Evolutionary conservation across 2,888 invertebrate genomes (phyloP), one percentile per base, ranked within the genome.

Genomic region (Diadegma fenestrale): DNA sequence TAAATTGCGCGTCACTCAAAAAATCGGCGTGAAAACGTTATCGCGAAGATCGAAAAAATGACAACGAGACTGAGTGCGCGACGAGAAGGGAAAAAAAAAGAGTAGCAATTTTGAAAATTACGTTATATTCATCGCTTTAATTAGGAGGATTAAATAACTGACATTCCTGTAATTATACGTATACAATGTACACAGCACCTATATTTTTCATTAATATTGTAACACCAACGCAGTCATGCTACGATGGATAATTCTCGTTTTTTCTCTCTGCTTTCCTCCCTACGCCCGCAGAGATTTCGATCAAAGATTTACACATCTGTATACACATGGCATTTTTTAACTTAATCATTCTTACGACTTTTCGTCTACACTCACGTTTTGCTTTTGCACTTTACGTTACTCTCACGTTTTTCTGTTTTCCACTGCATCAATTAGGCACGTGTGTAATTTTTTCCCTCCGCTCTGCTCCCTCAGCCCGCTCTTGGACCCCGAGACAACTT

Each of bases 181-280:
- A 33, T n/a, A n/a, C n/a, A n/a, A n/a, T n/a, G 41, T 26, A n/a
- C 41, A 43, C 54, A 37, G 37, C 54, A 41, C 68, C 22, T 61
- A 48, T 30, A 78, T 33, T 71, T 58, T 68, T 51, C 41, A 33
- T 64, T n/a, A 17, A 68, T 72, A 80, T 72, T 54, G 64, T 43
- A 54, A 37, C 81, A 73, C 63, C 51, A 78, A 80, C 61, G 3
- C 37, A 84, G 80, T 84, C 81, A 84, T 76, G 84, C 77, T 84
- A 78, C 51, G 78, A 43, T 73, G 68, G 75, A 82, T 75, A 76
- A 77, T 33, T 26, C 75, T 72, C 81, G 26, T 80, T 48, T 51
- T 4, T 81, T 63, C 63, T 69, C 41, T 72, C 61, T 12, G 43
- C 45, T 80, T 58, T 5, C 7, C 7, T 37, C 37, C 37, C 37